These are phyloP conservation scores for Paramisgurnus dabryanus DNA, from an alignment of 2,113 vertebrate genomes.

Conservation along the genomic window DNA sequence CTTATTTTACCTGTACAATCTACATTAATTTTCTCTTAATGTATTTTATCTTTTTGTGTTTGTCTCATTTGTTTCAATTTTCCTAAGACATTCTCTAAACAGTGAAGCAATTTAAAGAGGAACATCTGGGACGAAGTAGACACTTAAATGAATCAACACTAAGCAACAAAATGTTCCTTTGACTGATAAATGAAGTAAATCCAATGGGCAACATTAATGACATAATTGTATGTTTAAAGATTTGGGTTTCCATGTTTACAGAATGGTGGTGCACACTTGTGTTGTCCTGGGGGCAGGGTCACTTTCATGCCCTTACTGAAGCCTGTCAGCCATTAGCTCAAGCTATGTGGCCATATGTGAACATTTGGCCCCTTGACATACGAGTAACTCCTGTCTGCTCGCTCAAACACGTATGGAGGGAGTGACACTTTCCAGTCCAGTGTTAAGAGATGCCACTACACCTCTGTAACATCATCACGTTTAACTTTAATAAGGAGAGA, in stretches of 20 bases:
- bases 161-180: too few relatives aligned
- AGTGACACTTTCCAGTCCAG: background rate
- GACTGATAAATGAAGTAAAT: too few relatives aligned
- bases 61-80: too few relatives aligned
- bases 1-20: too few relatives aligned
- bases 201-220: too few relatives aligned
- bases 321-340: conserved; percentile 47
- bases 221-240: background rate
- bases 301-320: conserved; percentile 34
- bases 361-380: conserved; percentile 43
- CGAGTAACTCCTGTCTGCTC: background rate
- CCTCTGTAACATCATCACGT: background rate
- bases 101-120: too few relatives aligned
- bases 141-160: too few relatives aligned
- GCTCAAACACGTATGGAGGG: background rate
- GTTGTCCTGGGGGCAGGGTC: conserved; percentile 38
- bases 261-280: background rate
- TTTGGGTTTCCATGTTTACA: conserved; percentile 15
- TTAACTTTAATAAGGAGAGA: background rate
- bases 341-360: conserved; percentile 42
- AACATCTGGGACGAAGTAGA: too few relatives aligned
- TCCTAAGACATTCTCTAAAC: too few relatives aligned
- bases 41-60: too few relatives aligned
- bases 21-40: too few relatives aligned
- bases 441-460: background rate